These are phyloP conservation scores for Platygyra sinensis DNA, from an alignment of 64 coral and sea anemone species.

Conservation along the genomic window DNA sequence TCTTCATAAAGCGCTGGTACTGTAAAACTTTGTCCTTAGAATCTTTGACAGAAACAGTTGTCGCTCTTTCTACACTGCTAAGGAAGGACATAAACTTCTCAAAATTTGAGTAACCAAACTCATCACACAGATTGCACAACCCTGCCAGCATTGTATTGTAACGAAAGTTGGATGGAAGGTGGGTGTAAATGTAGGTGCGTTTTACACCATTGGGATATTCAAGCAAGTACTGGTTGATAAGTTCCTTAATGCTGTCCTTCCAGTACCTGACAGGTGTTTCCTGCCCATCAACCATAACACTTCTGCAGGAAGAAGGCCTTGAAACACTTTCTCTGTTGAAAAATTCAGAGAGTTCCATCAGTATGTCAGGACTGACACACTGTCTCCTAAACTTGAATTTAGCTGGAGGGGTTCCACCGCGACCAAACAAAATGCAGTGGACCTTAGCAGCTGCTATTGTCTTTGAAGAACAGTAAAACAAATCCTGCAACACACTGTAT, in stretches of 20 bases:
- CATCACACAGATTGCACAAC: constrained; percentile 12
- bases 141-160: neutral
- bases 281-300: neutral
- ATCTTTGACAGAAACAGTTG: too few species aligned
- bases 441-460: neutral
- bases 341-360: constrained; percentile 42
- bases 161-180: neutral
- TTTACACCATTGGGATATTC: constrained; percentile 27
- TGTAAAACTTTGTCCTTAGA: too few species aligned
- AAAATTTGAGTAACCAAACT: neutral
- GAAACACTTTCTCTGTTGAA: neutral
- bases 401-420: neutral
- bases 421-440: too few species aligned
- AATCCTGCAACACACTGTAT: constrained; percentile 7
- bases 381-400: constrained; percentile 11
- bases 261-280: constrained; percentile 3
- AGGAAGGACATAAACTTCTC: neutral
- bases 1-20: neutral
- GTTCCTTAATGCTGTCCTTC: neutral
- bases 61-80: too few species aligned
- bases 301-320: neutral
- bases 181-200: constrained; percentile 28
- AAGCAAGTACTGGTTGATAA: constrained; percentile 15
- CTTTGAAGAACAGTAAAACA: constrained; percentile 25
- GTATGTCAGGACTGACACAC: constrained; percentile 11